phyloP scores from a whole-genome alignment of 2,888 invertebrate species.

The Megamerina dolium region DNA sequence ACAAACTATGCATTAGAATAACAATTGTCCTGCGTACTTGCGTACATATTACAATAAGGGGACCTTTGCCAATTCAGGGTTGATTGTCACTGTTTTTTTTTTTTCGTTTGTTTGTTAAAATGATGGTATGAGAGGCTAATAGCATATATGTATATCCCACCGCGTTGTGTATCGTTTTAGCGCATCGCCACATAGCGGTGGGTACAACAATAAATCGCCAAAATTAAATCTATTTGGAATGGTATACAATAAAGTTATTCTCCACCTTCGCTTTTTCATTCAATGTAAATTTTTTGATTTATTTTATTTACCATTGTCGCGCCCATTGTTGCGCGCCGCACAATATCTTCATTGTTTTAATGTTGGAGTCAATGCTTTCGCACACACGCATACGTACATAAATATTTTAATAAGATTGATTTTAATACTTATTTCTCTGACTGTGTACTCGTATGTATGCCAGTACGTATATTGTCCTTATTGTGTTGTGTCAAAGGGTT shows the following conservation, averaged over 20 bases:
- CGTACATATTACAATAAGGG: no score
- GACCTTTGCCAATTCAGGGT: constrained; percentile 19
- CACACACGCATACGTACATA: no score
- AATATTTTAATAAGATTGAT: constrained; percentile 44
- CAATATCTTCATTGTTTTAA: no score
- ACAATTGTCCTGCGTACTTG: constrained; percentile 8
- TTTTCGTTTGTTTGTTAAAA: constrained; percentile 2
- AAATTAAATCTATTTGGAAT: constrained; percentile 26
- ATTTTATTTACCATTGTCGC: no score
- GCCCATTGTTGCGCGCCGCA: no score
- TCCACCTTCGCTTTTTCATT: no score
- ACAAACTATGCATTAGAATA: no score
- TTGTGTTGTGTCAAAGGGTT: constrained; percentile 38
- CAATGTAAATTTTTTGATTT: no score
- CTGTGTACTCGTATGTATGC: background rate
- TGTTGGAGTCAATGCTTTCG: no score
- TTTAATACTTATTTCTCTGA: constrained; percentile 32
- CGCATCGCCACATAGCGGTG: constrained; percentile 13
- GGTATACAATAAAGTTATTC: constrained; percentile 11
- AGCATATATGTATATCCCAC: constrained; percentile 34
- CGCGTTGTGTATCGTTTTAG: constrained; percentile 33
- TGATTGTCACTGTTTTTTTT: constrained; percentile 6
- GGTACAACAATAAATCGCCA: constrained; percentile 23
- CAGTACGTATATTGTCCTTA: background rate
- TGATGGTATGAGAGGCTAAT: constrained; percentile 18